Conservation (phyloP, 2,888 invertebrate species). For the Drosophila maculinotata region DNA sequence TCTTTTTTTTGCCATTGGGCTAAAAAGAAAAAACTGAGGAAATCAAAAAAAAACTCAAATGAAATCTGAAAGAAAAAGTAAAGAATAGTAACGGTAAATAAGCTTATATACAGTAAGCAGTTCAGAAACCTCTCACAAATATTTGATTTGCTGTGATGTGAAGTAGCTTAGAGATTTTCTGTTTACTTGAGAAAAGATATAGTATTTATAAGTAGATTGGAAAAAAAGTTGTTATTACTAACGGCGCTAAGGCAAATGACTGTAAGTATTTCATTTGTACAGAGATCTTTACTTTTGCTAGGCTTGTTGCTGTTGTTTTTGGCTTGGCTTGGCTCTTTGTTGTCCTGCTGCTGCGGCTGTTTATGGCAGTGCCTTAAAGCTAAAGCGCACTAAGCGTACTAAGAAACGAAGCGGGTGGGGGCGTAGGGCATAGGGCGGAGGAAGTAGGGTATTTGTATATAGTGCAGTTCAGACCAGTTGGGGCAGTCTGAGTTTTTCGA, state of each 20-base stretch:
- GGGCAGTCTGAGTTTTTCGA: conserved; percentile 23
- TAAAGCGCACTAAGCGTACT: conserved; percentile 56
- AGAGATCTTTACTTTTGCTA: conserved; percentile 19
- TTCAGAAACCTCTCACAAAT: conserved; percentile 82
- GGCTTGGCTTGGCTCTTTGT: conserved; percentile 57
- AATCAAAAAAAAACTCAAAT: conserved; percentile 24
- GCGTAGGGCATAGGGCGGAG: too few relatives aligned
- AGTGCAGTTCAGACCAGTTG: conserved; percentile 27
- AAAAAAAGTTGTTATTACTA: conserved; percentile 10
- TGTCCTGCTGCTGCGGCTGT: conserved; percentile 50
- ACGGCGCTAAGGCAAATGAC: conserved; percentile 51
- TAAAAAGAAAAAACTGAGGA: conserved; percentile 7
- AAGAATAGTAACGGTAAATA: conserved; percentile 26
- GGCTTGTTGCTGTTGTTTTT: too few relatives aligned
- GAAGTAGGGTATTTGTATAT: conserved; percentile 4
- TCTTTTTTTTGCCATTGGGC: not conserved
- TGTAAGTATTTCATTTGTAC: conserved; percentile 28
- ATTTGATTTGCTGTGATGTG: conserved; percentile 70
- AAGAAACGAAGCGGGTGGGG: conserved; percentile 26
- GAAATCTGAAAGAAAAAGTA: not conserved
- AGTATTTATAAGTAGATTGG: conserved; percentile 3
- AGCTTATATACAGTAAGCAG: conserved; percentile 70
- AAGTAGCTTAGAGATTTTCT: conserved; percentile 69
- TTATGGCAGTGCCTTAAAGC: conserved; percentile 70
- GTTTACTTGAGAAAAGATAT: conserved; percentile 50